These are phyloP conservation scores for Eueides isabella DNA, from an alignment of 1,140 invertebrate species.

Conservation along the genomic window DNA sequence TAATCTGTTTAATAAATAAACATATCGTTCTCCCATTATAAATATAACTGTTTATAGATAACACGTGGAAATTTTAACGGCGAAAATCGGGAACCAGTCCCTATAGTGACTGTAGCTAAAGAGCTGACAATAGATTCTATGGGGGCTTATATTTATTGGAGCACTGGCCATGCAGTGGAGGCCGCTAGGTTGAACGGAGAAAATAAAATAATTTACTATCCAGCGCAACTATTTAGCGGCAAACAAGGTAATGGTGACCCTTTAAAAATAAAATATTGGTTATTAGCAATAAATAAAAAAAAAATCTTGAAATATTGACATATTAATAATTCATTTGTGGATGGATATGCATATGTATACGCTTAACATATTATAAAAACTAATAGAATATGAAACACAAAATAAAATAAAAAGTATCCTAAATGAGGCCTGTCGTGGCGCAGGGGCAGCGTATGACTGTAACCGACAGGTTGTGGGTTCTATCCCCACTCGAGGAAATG, in stretches of 20 bases:
- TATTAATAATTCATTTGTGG: background rate
- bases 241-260: slow-evolving; percentile 86
- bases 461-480: too few species aligned
- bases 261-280: background rate
- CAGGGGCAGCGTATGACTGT: too few species aligned
- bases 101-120: slow-evolving; percentile 89
- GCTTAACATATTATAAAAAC: too few species aligned
- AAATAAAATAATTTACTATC: slow-evolving; percentile 88
- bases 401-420: too few species aligned
- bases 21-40: background rate
- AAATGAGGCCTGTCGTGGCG: too few species aligned
- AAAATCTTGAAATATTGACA: background rate
- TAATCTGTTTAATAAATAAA: background rate
- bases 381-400: too few species aligned
- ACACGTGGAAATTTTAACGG: slow-evolving; percentile 73
- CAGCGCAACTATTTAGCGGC: slow-evolving; percentile 89
- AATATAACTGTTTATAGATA: slow-evolving; percentile 50
- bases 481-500: too few species aligned
- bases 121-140: slow-evolving; percentile 92
- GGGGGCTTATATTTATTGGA: slow-evolving; percentile 93
- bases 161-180: slow-evolving; percentile 91
- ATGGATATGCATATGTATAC: too few species aligned
- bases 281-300: too few species aligned
- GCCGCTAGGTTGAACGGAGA: slow-evolving; percentile 90
- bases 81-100: slow-evolving; percentile 86